A percentile compares a stretch with the other conserved stretches of the same genome.
Conservation (phyloP, 2,797 vertebrate genomes). For the Sarcoramphus papa region DNA sequence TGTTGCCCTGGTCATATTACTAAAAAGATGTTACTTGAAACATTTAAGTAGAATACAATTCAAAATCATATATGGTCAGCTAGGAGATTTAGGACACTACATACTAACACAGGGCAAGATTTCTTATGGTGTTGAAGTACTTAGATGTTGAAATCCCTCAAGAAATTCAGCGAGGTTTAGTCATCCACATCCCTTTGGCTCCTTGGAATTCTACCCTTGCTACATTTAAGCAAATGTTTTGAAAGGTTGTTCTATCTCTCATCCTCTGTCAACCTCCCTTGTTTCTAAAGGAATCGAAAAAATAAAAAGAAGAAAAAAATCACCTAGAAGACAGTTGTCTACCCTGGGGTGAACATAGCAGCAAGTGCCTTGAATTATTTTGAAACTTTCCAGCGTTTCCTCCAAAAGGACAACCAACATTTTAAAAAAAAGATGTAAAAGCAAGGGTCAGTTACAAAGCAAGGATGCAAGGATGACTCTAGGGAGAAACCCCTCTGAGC, state of each 20-base stretch:
- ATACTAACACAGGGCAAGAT: background rate
- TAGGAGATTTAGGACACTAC: background rate
- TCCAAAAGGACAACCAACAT: background rate
- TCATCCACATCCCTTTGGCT: background rate
- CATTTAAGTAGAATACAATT: background rate
- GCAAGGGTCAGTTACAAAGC: background rate
- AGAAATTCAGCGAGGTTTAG: background rate
- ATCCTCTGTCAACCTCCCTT: background rate
- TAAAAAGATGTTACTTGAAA: background rate
- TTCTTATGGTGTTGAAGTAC: background rate
- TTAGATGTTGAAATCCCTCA: background rate
- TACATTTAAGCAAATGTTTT: background rate
- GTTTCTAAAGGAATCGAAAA: background rate
- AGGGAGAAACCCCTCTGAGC: background rate
- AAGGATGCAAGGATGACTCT: background rate
- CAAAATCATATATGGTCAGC: background rate
- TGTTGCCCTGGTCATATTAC: background rate
- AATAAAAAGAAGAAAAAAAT: background rate
- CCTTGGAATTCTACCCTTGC: background rate
- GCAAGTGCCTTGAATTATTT: background rate
- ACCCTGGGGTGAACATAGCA: accelerated
- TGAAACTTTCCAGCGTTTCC: background rate
- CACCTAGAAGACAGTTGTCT: background rate
- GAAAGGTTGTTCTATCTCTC: background rate
- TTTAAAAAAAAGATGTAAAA: background rate